These are phyloP conservation scores for Haemorhous mexicanus DNA, from an alignment of 2,113 vertebrate genomes.

Conservation along the genomic window DNA sequence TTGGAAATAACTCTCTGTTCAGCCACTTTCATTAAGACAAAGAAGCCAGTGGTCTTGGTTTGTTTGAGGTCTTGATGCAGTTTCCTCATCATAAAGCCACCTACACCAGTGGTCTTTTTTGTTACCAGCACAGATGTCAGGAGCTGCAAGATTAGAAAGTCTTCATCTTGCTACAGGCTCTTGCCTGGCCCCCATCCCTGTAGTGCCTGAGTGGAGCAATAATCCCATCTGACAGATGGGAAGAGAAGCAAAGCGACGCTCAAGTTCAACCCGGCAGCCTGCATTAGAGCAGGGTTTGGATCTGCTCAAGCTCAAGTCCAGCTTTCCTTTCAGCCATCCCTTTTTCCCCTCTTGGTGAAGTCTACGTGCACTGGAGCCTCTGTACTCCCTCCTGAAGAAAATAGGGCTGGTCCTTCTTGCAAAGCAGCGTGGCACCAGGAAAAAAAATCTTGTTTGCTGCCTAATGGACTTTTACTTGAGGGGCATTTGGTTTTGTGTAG, in stretches of 20 bases:
- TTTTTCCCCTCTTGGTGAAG: background rate
- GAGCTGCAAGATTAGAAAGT: background rate
- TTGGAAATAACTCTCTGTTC: background rate
- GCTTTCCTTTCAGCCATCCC: background rate
- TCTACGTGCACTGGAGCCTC: background rate
- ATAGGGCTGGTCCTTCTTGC: background rate
- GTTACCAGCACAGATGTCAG: background rate
- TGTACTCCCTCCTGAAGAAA: background rate
- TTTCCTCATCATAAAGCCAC: background rate
- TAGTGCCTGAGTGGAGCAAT: fast-evolving
- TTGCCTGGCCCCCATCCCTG: background rate
- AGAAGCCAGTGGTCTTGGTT: background rate
- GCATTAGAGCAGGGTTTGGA: background rate
- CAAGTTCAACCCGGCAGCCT: background rate
- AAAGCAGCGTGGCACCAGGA: background rate
- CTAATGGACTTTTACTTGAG: background rate
- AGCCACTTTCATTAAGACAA: background rate
- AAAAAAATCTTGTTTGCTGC: background rate
- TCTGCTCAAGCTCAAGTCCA: background rate
- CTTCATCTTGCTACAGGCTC: background rate
- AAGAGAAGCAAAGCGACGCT: background rate
- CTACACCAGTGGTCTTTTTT: background rate
- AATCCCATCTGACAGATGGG: background rate
- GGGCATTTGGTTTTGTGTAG: background rate
- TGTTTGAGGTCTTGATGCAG: background rate